Evolutionary conservation across 2,113 vertebrate species (phyloP).

Genomic region (Clupea harengus): DNA sequence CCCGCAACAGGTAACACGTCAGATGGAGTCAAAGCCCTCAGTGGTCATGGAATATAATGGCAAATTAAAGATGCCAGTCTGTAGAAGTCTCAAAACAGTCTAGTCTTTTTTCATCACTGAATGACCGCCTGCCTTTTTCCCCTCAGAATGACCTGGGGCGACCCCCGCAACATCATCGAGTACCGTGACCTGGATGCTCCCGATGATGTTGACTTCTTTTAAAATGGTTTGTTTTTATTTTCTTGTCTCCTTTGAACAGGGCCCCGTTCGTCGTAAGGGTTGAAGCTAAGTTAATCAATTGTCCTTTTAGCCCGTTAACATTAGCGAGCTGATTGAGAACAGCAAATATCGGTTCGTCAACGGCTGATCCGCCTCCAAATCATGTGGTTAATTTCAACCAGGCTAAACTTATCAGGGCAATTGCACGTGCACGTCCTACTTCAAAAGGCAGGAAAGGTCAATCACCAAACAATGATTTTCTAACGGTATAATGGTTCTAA

Average conservation of each 20-base stretch:
- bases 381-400: no score
- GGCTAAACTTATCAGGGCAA: no score
- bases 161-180: conserved; percentile 87
- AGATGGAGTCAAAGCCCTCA: neutral
- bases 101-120: neutral
- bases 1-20: conserved; percentile 81
- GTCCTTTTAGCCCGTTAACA: no score
- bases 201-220: conserved; percentile 91
- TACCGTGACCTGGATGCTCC: conserved; percentile 90
- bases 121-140: neutral
- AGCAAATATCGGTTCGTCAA: no score
- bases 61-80: neutral
- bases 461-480: no score
- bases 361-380: no score
- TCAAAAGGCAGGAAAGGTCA: no score
- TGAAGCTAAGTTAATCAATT: no score
- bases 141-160: conserved; percentile 85
- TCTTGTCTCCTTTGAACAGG: conserved; percentile 16
- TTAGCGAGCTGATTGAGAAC: no score
- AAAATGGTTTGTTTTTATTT: conserved; percentile 43
- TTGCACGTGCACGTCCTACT: no score
- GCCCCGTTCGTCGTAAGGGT: no score
- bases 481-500: no score
- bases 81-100: neutral
- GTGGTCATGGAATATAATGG: neutral